Conservation (phyloP, 2,113 vertebrate genomes). For the Guaruba guarouba region DNA sequence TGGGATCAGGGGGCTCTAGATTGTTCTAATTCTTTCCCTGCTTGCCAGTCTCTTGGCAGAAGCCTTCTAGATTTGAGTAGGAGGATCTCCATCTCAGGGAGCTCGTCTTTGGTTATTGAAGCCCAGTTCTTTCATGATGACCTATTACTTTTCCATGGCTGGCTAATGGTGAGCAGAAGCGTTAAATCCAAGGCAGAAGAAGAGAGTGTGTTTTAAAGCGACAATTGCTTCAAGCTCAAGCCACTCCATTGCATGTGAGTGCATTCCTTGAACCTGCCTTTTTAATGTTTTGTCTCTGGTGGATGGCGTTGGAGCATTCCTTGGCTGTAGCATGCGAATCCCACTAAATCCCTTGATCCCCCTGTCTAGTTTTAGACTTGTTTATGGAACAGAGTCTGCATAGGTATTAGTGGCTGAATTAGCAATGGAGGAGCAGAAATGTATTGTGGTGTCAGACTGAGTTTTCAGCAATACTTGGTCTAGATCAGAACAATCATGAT, state of each 20-base stretch:
- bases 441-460: not conserved
- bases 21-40: not conserved
- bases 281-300: not conserved
- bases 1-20: not conserved
- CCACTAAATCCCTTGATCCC: constrained; percentile 53
- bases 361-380: constrained; percentile 52
- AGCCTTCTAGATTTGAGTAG: not conserved
- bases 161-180: not conserved
- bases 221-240: not conserved
- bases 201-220: not conserved
- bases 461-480: constrained; percentile 15
- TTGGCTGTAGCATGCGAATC: not conserved
- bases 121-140: not conserved
- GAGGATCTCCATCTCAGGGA: not conserved
- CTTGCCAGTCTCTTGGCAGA: not conserved
- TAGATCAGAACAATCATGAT: not conserved
- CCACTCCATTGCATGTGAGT: not conserved
- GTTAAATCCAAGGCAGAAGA: not conserved
- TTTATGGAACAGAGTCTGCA: constrained; percentile 50
- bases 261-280: not conserved
- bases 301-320: constrained; percentile 16
- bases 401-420: constrained; percentile 38
- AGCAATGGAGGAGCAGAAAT: constrained; percentile 22
- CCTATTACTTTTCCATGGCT: not conserved
- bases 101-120: not conserved